A percentile compares a stretch with the other conserved stretches of the same genome.
Evolutionary conservation across 37 sponge, comb jelly and placozoan species (phyloP).

Genomic region (Axinella damicornis): DNA sequence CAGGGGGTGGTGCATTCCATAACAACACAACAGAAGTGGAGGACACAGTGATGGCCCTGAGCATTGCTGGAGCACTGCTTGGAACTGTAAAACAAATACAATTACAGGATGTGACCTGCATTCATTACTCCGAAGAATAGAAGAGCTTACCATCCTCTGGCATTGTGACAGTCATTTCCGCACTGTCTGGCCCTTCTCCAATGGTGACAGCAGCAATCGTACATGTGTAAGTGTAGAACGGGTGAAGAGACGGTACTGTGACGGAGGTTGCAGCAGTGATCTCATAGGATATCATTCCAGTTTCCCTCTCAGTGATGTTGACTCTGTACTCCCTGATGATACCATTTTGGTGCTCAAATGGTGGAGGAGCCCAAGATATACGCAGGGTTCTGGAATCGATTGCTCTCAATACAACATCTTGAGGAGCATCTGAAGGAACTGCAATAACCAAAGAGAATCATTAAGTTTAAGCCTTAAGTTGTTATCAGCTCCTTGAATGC

Average conservation of each 20-base stretch:
- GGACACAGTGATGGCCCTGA: no score
- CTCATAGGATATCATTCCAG: background rate
- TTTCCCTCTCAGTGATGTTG: slow-evolving; percentile 38
- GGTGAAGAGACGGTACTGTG: slow-evolving; percentile 29
- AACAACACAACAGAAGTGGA: background rate
- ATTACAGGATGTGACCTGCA: background rate
- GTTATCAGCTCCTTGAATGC: no score
- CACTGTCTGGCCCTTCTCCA: slow-evolving; percentile 30
- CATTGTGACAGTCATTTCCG: background rate
- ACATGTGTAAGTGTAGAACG: slow-evolving; percentile 27
- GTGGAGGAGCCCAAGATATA: slow-evolving; percentile 31
- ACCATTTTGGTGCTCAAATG: slow-evolving; percentile 23
- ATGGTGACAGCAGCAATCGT: slow-evolving; percentile 38
- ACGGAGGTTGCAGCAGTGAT: slow-evolving; percentile 7
- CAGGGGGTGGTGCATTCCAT: slow-evolving; percentile 32
- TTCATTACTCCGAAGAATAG: background rate
- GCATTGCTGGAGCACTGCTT: no score
- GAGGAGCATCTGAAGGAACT: slow-evolving; percentile 30
- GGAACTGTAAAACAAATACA: background rate
- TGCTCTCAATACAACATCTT: slow-evolving; percentile 1
- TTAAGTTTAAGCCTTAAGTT: no score
- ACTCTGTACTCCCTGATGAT: slow-evolving; percentile 39
- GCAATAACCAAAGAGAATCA: background rate
- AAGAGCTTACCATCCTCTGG: slow-evolving; percentile 42
- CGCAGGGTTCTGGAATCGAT: background rate